Percentiles rank a stretch among this genome's conserved stretches.
Evolutionary conservation across 2,797 vertebrate species (phyloP).

Genomic region (Pterois miles): DNA sequence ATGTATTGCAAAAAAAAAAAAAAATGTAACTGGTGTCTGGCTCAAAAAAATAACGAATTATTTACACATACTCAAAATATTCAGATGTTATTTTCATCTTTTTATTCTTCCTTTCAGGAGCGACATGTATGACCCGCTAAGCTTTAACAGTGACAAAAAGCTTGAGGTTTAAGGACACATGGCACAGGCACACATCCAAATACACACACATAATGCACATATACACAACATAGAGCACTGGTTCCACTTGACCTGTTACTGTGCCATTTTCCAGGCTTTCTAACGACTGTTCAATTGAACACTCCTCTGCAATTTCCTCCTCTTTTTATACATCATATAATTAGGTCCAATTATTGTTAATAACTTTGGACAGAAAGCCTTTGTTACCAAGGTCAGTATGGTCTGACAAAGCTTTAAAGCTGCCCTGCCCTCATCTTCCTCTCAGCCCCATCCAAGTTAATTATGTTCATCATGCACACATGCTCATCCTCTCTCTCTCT

Average conservation of each 20-base stretch:
- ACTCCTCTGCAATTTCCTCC: slow-evolving; percentile 66
- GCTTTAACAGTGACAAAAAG: not conserved
- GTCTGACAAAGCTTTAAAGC: slow-evolving; percentile 71
- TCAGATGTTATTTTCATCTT: not conserved
- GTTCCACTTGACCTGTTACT: slow-evolving; percentile 65
- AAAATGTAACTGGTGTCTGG: not conserved
- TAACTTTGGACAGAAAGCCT: slow-evolving; percentile 67
- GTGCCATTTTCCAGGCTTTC: slow-evolving; percentile 52
- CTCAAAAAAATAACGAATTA: not conserved
- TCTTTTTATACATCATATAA: slow-evolving; percentile 73
- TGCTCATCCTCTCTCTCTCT: slow-evolving; percentile 1
- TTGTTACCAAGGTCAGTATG: slow-evolving; percentile 75
- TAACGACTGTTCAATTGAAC: slow-evolving; percentile 60
- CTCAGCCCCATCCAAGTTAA: slow-evolving; percentile 59
- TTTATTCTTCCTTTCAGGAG: not conserved
- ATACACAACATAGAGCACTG: slow-evolving; percentile 19
- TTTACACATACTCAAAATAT: not conserved
- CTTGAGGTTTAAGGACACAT: not conserved
- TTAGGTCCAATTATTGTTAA: slow-evolving; percentile 78
- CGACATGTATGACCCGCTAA: not conserved
- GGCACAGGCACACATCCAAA: slow-evolving; percentile 8
- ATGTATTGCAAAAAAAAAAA: too few relatives aligned
- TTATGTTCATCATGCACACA: slow-evolving; percentile 56
- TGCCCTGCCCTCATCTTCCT: slow-evolving; percentile 52
- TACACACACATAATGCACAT: not conserved